Evolutionary conservation across 2,113 vertebrate species (phyloP).

Genomic region (Oreochromis tanganicae): DNA sequence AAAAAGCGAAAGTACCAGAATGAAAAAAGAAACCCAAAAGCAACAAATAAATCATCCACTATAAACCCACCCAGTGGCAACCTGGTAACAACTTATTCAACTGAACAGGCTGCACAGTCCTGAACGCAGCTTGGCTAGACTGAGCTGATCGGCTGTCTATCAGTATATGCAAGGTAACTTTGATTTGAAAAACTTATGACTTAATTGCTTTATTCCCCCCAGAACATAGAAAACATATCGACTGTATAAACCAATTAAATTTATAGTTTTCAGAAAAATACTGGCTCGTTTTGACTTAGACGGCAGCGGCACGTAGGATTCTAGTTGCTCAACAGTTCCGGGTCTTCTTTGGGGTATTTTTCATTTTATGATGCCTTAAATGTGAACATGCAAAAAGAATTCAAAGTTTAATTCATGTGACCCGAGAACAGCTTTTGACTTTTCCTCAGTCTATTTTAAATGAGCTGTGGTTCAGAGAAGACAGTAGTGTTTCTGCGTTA

Average conservation of each 20-base stretch:
- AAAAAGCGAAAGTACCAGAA: neutral
- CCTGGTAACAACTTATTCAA: neutral
- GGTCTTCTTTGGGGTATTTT: neutral
- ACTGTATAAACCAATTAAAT: neutral
- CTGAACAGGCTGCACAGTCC: neutral
- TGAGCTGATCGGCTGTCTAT: neutral
- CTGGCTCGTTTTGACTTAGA: neutral
- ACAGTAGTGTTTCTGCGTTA: neutral
- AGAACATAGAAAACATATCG: neutral
- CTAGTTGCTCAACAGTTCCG: neutral
- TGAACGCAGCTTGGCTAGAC: neutral
- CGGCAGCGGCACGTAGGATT: neutral
- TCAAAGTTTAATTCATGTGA: neutral
- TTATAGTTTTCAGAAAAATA: neutral
- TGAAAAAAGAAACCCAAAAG: neutral
- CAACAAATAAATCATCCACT: neutral
- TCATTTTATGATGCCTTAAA: neutral
- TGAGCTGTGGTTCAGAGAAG: neutral
- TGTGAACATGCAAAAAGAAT: neutral
- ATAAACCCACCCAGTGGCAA: neutral
- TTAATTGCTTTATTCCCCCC: neutral
- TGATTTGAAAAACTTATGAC: neutral
- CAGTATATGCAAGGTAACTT: neutral
- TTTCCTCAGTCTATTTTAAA: neutral
- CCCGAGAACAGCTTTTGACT: neutral